Evolutionary conservation across 2,888 invertebrate genomes (phyloP).

Genomic region (Catonia carolina): DNA sequence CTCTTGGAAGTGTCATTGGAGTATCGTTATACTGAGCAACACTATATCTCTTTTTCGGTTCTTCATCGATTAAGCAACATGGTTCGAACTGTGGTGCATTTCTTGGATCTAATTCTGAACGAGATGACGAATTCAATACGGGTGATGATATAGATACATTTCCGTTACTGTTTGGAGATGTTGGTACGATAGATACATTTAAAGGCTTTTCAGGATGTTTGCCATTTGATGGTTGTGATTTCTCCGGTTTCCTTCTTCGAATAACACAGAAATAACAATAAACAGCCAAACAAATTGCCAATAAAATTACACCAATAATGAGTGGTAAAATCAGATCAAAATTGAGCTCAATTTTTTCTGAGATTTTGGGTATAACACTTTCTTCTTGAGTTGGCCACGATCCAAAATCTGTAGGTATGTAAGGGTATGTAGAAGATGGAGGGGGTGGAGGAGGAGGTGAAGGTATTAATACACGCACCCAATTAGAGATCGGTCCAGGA

Average conservation of each 20-base stretch:
- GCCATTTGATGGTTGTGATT: conserved; percentile 24
- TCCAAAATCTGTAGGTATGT: conserved; percentile 40
- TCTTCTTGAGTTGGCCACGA: conserved; percentile 41
- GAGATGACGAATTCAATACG: conserved; percentile 27
- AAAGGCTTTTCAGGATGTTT: conserved; percentile 34
- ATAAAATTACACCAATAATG: conserved; percentile 44
- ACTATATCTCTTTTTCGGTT: conserved; percentile 46
- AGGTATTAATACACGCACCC: conserved; percentile 48
- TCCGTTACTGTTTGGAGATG: conserved; percentile 31
- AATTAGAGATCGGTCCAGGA: conserved; percentile 50
- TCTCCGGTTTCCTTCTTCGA: conserved; percentile 39
- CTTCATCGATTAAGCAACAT: conserved; percentile 42
- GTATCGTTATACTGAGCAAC: conserved; percentile 39
- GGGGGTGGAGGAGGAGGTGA: conserved; percentile 49
- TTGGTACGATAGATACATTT: conserved; percentile 46
- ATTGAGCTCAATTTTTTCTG: conserved; percentile 42
- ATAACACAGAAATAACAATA: conserved; percentile 49
- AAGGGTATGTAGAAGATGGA: conserved; percentile 36
- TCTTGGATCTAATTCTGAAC: conserved; percentile 27
- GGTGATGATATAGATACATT: conserved; percentile 31
- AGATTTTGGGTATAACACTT: conserved; percentile 41
- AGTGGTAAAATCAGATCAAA: conserved; percentile 47
- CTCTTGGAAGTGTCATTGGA: conserved; percentile 21
- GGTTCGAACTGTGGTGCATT: conserved; percentile 36
- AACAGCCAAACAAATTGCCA: conserved; percentile 42